Evolutionary conservation across 2,888 invertebrate genomes (phyloP), one percentile per base, ranked within the genome.

Genomic region (Mythimna albipuncta): DNA sequence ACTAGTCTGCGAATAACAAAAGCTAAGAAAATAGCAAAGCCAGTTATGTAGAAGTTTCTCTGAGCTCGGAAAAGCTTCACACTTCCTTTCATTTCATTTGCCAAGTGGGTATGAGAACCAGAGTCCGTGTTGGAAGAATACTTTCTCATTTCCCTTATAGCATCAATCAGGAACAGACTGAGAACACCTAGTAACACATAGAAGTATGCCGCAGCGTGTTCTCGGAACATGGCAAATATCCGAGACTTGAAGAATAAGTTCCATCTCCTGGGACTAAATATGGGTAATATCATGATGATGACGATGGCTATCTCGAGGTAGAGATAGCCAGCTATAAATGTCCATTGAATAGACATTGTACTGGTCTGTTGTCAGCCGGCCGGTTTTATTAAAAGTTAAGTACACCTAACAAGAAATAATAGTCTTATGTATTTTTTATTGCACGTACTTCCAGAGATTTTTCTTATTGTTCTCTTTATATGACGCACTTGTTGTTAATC

Each of bases 321-420:
- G 47, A 98, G 95, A 91, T 97, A 97, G 54, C 97, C 96, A 75
- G 98, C 98, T 67, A 98, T 97, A 69, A 98, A 94, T 19, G 97
- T 98, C 98, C 98, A 98, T 91, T 98, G 98, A 76, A 98, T 95
- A 92, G 98, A 98, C 98, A 98, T 98, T 74, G 85, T 96, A 26
- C 21, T 38, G 38, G 38, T 38, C 38, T 54, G 11, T 55, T 26
- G 10, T 3, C 32, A 50, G 21, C 73, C 69, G 73, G 75, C 75
- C 65, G 75, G 69, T 74, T 54, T 19, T 13, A 16, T 58, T 16
- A 26, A 6, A n/a, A 50, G 5, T 13, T 52, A 75, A 21, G 47
- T 47, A 57, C 52, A 74, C 59, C 19, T 61, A 21, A 1, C n/a
- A 16, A 6, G 41, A 65, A 19, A 13, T 11, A 11, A 10, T 58